Base-by-base conservation (phyloP, 1,140 invertebrate species). In the Maconellicoccus hirsutus region DNA sequence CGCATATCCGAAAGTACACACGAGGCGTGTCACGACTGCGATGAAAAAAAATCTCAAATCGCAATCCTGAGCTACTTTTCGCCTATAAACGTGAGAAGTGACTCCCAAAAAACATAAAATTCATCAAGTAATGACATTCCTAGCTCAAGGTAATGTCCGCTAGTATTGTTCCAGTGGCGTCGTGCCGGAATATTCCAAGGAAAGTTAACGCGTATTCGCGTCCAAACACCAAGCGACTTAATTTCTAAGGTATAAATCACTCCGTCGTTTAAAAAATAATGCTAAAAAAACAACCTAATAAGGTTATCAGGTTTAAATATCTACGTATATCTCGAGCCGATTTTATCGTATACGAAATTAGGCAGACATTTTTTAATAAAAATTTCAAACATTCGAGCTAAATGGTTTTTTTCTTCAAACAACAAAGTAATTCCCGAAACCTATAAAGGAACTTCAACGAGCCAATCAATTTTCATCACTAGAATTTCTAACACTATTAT, bases 141-240 rank as follows among this genome's bases (percentile, higher is more conserved):
- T 52, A 52, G 42, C 42, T 52, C 42, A 52, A 52, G 42, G 42
- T 52, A 52, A 52, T 52, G 42, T 52, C 42, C 42, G 42, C 42
- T 52, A 14, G 42, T 52, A 52, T 52, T 52, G 42, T 52, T 52
- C 16, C 42, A 52, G 12, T 14, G 6, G 33, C 33, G 33, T 38
- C 33, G 14, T 6, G 33, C 33, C 14, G 33, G n/a, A 52, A 8
- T 16, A 52, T 52, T 52, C n/a, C 42, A 52, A 52, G 42, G 42
- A 52, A 52, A 4, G 6, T 16, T 52, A 3, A 19, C 42, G 42
- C n/a, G 10, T 19, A 19, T 19, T 52, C 10, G 12, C 33, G 42
- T 16, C 4, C 12, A 52, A 52, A 52, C 2, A 52, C 10, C 16
- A 6, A 16, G n/a, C 16, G 42, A 8, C n/a, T 8, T 52, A 8